A percentile compares a stretch with the other conserved stretches of the same genome.
phyloP scores from a whole-genome alignment of 1,140 invertebrate genomes.

The Papilio polytes region DNA sequence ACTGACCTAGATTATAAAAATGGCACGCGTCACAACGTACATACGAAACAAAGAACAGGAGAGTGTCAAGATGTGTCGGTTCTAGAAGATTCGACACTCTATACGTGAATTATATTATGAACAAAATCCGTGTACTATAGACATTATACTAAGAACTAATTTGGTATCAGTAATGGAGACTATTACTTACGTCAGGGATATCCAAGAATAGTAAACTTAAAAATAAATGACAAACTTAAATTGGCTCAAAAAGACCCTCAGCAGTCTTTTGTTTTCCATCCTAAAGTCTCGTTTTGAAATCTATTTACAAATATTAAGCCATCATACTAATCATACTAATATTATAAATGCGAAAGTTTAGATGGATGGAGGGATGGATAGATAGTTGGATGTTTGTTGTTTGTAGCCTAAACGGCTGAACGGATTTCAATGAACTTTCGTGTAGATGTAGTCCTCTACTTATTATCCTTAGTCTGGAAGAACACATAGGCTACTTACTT shows the following conservation, averaged over 20 bases:
- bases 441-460: no score
- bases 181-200: background rate
- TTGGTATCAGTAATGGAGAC: no score
- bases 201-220: no score
- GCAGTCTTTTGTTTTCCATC: background rate
- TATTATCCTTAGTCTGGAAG: no score
- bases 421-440: no score
- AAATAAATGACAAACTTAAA: background rate
- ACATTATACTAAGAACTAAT: no score
- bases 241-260: background rate
- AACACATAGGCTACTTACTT: no score
- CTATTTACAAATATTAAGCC: background rate
- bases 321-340: no score
- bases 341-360: no score
- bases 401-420: no score
- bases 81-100: background rate
- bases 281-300: background rate
- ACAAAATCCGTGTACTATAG: background rate
- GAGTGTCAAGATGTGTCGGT: background rate
- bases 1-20: background rate
- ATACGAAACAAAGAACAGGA: background rate
- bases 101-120: background rate
- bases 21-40: background rate
- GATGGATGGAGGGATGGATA: no score
- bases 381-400: no score